These are phyloP conservation scores for Erpetoichthys calabaricus DNA, from an alignment of 2,797 vertebrate genomes.

Conservation along the genomic window DNA sequence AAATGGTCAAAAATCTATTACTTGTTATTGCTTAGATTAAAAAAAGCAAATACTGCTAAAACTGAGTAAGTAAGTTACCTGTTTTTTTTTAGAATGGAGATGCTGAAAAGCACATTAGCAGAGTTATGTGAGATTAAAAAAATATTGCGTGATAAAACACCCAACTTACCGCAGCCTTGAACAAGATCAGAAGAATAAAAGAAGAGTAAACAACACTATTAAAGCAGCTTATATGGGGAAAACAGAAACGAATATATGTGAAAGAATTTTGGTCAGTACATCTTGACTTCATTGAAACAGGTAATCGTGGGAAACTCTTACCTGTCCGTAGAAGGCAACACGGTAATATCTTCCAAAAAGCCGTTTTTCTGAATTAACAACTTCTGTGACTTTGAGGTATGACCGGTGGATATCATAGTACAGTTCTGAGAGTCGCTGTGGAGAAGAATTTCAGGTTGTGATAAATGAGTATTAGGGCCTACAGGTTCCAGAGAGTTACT, in stretches of 20 bases:
- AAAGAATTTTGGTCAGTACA: conserved; percentile 1
- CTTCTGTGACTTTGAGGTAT: conserved; percentile 90
- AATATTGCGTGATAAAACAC: conserved; percentile 43
- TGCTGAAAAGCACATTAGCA: conserved; percentile 12
- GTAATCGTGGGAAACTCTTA: conserved; percentile 29
- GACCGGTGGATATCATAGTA: conserved; percentile 96
- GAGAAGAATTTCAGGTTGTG: neutral
- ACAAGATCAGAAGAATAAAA: conserved; percentile 55
- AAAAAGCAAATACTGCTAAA: too few species aligned
- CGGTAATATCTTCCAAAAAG: conserved; percentile 92
- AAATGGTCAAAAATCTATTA: too few species aligned
- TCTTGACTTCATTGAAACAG: neutral
- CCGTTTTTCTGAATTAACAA: conserved; percentile 88
- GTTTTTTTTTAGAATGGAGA: too few species aligned
- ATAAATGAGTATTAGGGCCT: neutral
- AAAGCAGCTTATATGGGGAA: conserved; percentile 35
- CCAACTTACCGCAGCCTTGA: conserved; percentile 96
- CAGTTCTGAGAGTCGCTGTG: conserved; percentile 78
- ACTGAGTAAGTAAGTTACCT: too few species aligned
- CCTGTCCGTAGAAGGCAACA: conserved; percentile 94
- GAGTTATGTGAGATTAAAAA: conserved; percentile 38
- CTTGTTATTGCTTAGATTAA: too few species aligned
- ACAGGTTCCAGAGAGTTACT: rapidly evolving
- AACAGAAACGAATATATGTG: conserved; percentile 1
- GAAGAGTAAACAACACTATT: conserved; percentile 76